Evolutionary conservation across 1,140 invertebrate species (phyloP).

Genomic region (Macrotrachela quadricornifera): DNA sequence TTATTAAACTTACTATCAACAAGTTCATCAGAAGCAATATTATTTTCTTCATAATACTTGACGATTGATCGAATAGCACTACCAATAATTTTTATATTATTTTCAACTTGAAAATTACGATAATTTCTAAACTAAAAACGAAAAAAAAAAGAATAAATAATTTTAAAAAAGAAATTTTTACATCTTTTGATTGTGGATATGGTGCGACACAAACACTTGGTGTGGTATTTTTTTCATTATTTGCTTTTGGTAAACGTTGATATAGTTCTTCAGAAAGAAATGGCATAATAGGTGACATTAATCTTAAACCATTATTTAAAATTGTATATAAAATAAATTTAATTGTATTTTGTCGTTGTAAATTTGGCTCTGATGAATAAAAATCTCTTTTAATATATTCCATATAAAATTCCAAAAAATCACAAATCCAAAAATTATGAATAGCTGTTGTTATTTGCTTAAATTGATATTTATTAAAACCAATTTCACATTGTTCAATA

Average conservation of each 20-base stretch:
- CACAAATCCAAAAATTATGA: constrained; percentile 92
- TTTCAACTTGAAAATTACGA: too few species aligned
- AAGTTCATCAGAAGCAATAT: too few species aligned
- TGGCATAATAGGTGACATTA: constrained; percentile 91
- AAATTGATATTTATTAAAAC: constrained; percentile 70
- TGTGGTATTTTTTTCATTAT: too few species aligned
- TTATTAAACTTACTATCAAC: too few species aligned
- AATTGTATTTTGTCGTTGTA: constrained; percentile 5
- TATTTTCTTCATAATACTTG: too few species aligned
- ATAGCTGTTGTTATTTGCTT: constrained; percentile 61
- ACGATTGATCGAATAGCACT: too few species aligned
- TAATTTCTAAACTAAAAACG: too few species aligned
- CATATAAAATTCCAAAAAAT: constrained; percentile 90
- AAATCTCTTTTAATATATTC: constrained; percentile 41
- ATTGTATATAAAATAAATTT: constrained; percentile 51
- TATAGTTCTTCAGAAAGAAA: constrained; percentile 90
- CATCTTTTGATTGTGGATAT: constrained; percentile 48
- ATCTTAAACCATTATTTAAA: constrained; percentile 56
- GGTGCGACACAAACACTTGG: constrained; percentile 60
- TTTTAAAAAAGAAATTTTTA: too few species aligned
- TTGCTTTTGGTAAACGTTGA: constrained; percentile 55
- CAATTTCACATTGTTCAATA: constrained; percentile 50
- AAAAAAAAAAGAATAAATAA: too few species aligned
- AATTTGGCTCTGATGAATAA: too few species aligned
- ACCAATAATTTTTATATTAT: too few species aligned